phyloP scores from a whole-genome alignment of 1,140 invertebrate species.

The Thaumetopoea pityocampa region DNA sequence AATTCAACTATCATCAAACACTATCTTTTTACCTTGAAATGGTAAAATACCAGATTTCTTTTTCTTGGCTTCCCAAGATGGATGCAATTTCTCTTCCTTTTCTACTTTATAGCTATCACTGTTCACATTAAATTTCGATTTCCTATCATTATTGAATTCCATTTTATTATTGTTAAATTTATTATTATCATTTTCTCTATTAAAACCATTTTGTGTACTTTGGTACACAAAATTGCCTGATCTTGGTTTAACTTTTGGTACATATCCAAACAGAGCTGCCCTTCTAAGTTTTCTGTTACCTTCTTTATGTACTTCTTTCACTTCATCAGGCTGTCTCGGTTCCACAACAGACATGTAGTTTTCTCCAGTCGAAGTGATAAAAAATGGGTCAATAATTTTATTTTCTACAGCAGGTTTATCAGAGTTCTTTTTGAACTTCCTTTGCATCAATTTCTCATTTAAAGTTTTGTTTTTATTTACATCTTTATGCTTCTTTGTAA shows the following conservation, averaged over 20 bases:
- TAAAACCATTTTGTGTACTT: conserved; percentile 20
- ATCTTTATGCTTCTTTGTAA: conserved; percentile 39
- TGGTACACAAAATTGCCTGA: conserved; percentile 29
- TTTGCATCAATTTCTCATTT: conserved; percentile 49
- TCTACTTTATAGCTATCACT: conserved; percentile 17
- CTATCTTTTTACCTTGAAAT: conserved; percentile 70
- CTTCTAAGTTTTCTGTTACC: conserved; percentile 64
- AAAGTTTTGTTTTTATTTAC: conserved; percentile 57
- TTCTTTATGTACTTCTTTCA: conserved; percentile 58
- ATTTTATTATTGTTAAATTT: conserved; percentile 18
- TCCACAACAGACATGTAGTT: conserved; percentile 77
- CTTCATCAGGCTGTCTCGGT: conserved; percentile 58
- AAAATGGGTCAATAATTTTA: conserved; percentile 76
- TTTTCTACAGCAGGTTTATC: conserved; percentile 28
- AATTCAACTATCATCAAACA: conserved; percentile 55
- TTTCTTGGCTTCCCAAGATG: conserved; percentile 79
- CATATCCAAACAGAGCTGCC: conserved; percentile 66
- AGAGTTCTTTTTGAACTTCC: conserved; percentile 54
- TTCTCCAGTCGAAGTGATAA: conserved; percentile 76
- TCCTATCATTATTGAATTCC: too few relatives aligned
- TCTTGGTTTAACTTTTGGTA: conserved; percentile 43
- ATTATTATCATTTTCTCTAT: conserved; percentile 22
- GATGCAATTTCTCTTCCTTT: conserved; percentile 73
- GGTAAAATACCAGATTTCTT: conserved; percentile 61
- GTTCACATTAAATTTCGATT: conserved; percentile 16